Evolutionary conservation across 2,888 invertebrate genomes (phyloP).

Genomic region (Spialia ferax): DNA sequence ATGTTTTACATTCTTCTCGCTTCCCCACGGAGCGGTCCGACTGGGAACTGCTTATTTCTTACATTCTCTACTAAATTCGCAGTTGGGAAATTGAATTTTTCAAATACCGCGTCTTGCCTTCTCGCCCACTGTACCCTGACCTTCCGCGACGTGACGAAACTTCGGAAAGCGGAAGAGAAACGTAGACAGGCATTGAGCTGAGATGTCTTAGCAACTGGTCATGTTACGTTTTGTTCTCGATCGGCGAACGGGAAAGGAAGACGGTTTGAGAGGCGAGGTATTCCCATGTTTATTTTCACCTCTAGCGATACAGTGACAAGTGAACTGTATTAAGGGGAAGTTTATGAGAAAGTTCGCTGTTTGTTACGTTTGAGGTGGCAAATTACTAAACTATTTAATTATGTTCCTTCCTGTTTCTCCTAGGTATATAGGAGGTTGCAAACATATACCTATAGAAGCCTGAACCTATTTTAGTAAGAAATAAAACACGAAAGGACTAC

Average conservation of each 20-base stretch:
- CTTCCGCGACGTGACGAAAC: constrained; percentile 49
- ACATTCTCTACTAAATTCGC: constrained; percentile 78
- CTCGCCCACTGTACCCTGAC: constrained; percentile 56
- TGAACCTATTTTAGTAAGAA: too few relatives aligned
- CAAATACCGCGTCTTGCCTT: constrained; percentile 70
- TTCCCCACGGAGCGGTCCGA: constrained; percentile 64
- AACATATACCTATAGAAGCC: too few relatives aligned
- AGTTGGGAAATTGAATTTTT: constrained; percentile 83
- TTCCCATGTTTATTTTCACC: constrained; percentile 53
- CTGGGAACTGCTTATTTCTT: constrained; percentile 73
- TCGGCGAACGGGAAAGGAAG: constrained; percentile 47
- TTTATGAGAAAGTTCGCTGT: constrained; percentile 24
- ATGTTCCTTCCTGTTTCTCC: too few relatives aligned
- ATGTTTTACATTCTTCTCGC: constrained; percentile 71
- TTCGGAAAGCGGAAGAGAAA: constrained; percentile 11
- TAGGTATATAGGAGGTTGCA: too few relatives aligned
- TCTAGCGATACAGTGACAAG: constrained; percentile 32
- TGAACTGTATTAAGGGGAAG: constrained; percentile 28
- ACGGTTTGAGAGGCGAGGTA: constrained; percentile 45
- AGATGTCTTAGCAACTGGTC: constrained; percentile 23
- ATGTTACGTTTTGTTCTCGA: constrained; percentile 61
- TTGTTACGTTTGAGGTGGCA: background rate
- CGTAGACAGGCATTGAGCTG: constrained; percentile 9
- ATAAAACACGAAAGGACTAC: too few relatives aligned
- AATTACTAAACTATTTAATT: too few relatives aligned